phyloP scores from a whole-genome alignment of 2,797 vertebrate genomes.

The Lacerta bilineata region DNA sequence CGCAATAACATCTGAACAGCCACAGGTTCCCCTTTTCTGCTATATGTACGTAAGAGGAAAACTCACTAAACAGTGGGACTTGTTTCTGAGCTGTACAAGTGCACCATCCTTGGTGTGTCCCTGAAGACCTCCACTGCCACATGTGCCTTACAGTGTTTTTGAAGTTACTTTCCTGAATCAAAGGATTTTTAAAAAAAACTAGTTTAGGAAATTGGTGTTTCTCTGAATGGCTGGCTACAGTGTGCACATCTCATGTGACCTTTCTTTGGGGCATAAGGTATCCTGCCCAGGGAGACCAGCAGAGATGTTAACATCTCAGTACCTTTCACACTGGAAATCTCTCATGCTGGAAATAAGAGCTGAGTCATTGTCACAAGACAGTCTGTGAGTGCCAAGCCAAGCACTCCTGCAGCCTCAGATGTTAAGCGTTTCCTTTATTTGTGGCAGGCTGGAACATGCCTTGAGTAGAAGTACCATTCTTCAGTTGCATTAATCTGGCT shows the following conservation, averaged over 20 bases:
- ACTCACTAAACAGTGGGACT: no score
- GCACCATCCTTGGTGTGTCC: neutral
- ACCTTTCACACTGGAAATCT: neutral
- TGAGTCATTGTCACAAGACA: constrained; percentile 46
- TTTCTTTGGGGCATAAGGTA: neutral
- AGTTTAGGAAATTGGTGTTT: neutral
- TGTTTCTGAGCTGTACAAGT: neutral
- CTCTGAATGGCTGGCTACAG: neutral
- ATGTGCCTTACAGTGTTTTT: neutral
- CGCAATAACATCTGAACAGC: neutral
- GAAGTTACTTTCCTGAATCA: neutral
- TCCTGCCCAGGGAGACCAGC: neutral
- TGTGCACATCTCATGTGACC: neutral
- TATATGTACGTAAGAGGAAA: no score
- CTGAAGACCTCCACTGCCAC: neutral
- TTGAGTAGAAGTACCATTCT: neutral
- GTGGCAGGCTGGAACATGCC: neutral
- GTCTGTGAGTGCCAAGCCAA: constrained; percentile 17
- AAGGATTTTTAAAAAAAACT: neutral
- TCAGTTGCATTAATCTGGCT: neutral
- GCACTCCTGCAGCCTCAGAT: neutral
- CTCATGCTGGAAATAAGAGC: constrained; percentile 10
- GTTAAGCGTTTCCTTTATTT: neutral
- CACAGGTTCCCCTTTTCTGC: neutral
- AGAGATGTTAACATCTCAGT: neutral